Percentiles rank a stretch among this genome's conserved stretches.
Evolutionary conservation across 2,888 invertebrate genomes (phyloP).

Genomic region (Tetranychus truncatus): DNA sequence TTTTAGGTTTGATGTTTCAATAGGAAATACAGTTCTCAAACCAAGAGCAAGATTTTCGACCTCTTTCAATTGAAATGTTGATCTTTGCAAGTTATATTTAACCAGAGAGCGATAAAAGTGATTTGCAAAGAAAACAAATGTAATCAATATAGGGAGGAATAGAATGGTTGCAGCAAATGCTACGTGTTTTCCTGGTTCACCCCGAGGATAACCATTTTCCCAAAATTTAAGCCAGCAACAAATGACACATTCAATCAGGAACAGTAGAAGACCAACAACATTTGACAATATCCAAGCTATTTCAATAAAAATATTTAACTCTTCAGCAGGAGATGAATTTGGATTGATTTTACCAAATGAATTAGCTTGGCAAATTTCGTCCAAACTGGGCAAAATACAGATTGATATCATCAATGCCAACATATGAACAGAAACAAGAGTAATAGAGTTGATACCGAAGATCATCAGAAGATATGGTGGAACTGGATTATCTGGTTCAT

Average conservation of each 20-base stretch:
- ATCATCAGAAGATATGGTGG: conserved; percentile 67
- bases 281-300: conserved; percentile 87
- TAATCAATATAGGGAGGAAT: conserved; percentile 64
- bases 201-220: conserved; percentile 28
- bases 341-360: conserved; percentile 31
- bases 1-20: neutral
- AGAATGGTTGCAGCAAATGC: conserved; percentile 66
- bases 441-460: conserved; percentile 74
- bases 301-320: conserved; percentile 49
- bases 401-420: conserved; percentile 91
- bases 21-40: neutral
- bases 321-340: conserved; percentile 36
- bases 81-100: conserved; percentile 26
- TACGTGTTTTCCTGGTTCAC: conserved; percentile 31
- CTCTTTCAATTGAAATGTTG: conserved; percentile 30
- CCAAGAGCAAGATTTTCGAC: conserved; percentile 24
- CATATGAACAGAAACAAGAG: conserved; percentile 78
- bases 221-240: conserved; percentile 87
- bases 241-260: conserved; percentile 68
- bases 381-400: conserved; percentile 78
- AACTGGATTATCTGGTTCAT: conserved; percentile 37
- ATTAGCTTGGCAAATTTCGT: conserved; percentile 70
- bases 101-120: conserved; percentile 20
- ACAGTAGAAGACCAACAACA: conserved; percentile 61
- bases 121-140: conserved; percentile 54